These are phyloP conservation scores for Pantherophis alleghaniensis DNA, from an alignment of 2,797 vertebrate genomes.

Conservation along the genomic window DNA sequence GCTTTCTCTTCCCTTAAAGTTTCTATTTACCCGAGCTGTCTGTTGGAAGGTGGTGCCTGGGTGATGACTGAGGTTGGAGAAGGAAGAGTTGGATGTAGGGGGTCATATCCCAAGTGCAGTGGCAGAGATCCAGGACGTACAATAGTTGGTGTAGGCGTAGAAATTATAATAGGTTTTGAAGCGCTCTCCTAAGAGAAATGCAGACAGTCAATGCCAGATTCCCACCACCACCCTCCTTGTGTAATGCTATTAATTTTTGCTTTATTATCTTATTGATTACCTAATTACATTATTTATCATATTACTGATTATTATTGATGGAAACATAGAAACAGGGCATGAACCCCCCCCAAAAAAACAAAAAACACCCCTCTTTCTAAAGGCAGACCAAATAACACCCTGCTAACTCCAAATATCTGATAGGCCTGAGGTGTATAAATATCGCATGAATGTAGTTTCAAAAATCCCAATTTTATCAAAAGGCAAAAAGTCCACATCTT, in stretches of 20 bases:
- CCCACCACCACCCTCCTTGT: rapidly evolving
- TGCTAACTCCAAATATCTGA: background rate
- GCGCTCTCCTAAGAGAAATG: slow-evolving; percentile 77
- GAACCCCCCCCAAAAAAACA: background rate
- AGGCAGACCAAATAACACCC: background rate
- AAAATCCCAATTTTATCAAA: background rate
- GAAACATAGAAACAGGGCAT: background rate
- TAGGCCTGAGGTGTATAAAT: rapidly evolving
- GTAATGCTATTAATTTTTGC: rapidly evolving
- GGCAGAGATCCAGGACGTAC: slow-evolving; percentile 93
- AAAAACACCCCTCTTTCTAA: background rate
- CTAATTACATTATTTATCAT: background rate
- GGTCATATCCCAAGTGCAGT: slow-evolving; percentile 88
- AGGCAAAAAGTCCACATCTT: background rate
- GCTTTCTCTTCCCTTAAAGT: background rate
- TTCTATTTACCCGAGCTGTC: slow-evolving; percentile 86
- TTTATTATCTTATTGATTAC: background rate
- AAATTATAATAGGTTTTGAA: slow-evolving; percentile 79
- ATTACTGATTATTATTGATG: rapidly evolving
- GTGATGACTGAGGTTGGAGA: slow-evolving; percentile 99
- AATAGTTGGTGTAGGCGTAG: slow-evolving; percentile 91
- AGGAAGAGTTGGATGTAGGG: slow-evolving; percentile 89
- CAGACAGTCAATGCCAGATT: background rate
- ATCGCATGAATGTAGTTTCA: background rate
- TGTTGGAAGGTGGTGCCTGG: slow-evolving; percentile 92